A percentile compares a stretch with the other conserved stretches of the same genome.
Conservation (phyloP, 2,113 vertebrate genomes). For the Nesoenas mayeri region DNA sequence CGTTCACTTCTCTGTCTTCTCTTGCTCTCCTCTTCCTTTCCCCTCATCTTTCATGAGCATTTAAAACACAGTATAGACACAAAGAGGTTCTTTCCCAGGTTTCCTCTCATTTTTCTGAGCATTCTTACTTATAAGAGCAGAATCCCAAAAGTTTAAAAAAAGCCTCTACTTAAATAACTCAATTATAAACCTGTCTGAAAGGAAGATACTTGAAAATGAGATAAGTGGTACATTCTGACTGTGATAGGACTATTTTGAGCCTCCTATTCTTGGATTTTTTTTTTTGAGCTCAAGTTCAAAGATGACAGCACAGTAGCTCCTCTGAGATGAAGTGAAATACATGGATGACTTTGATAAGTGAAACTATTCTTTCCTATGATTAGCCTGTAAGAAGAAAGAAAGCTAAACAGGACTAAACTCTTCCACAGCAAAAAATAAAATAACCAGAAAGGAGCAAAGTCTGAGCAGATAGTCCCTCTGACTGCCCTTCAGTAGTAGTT, state of each 20-base stretch:
- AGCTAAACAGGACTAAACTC: neutral
- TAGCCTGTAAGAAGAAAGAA: neutral
- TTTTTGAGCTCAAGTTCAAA: constrained; percentile 27
- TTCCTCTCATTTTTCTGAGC: neutral
- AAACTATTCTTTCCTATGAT: constrained; percentile 3
- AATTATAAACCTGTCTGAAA: neutral
- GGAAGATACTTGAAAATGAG: constrained; percentile 6
- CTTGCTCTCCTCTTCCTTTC: neutral
- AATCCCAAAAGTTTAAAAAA: neutral
- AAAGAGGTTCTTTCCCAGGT: neutral
- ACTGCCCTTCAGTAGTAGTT: neutral
- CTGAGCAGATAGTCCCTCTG: neutral
- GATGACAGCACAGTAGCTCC: neutral
- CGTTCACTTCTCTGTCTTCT: neutral
- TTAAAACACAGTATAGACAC: neutral
- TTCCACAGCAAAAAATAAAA: neutral
- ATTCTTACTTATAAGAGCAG: neutral
- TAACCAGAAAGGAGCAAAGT: neutral
- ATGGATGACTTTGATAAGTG: constrained; percentile 26
- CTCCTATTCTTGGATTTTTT: neutral
- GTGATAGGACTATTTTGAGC: constrained; percentile 18
- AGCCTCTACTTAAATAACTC: neutral
- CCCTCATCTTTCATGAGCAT: neutral
- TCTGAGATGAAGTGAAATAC: neutral
- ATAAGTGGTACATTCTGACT: neutral